A percentile compares a stretch with the other conserved stretches of the same genome.
These are phyloP conservation scores for Watsonalla binaria DNA, from an alignment of 2,888 invertebrate species.

Conservation along the genomic window DNA sequence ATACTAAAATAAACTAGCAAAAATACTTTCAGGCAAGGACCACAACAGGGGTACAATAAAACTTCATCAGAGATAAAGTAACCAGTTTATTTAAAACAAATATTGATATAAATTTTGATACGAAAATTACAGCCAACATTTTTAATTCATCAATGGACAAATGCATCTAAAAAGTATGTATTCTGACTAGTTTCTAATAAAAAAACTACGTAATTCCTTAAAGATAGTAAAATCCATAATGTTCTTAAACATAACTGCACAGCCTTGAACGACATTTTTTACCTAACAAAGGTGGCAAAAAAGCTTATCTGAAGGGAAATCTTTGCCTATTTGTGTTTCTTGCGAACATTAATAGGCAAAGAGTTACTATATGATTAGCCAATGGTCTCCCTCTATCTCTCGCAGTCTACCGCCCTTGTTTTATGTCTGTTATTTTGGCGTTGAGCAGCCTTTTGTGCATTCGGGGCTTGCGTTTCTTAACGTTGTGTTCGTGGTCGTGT, in stretches of 20 bases:
- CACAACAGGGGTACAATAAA: too few relatives aligned
- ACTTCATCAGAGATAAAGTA: too few relatives aligned
- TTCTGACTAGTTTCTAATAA: background rate
- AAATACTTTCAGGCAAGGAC: too few relatives aligned
- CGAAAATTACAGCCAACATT: too few relatives aligned
- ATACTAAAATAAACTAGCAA: background rate
- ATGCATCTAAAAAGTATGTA: too few relatives aligned
- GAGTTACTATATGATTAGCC: background rate
- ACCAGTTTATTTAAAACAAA: too few relatives aligned
- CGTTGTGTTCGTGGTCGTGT: conserved; percentile 38
- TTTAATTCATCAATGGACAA: too few relatives aligned
- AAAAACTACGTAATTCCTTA: background rate
- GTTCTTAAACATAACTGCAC: too few relatives aligned
- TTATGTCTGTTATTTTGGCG: background rate
- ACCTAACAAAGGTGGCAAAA: background rate
- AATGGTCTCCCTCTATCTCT: too few relatives aligned
- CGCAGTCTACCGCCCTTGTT: too few relatives aligned
- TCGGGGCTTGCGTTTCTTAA: conserved; percentile 24
- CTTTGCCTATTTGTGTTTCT: background rate
- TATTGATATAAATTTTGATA: too few relatives aligned
- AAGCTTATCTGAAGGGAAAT: background rate
- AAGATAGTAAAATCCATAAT: background rate
- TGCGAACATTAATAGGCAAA: background rate
- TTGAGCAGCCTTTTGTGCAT: conserved; percentile 1
- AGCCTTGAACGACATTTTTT: background rate